These are phyloP conservation scores for Nebria salina DNA, from an alignment of 2,888 invertebrate species.

Conservation along the genomic window DNA sequence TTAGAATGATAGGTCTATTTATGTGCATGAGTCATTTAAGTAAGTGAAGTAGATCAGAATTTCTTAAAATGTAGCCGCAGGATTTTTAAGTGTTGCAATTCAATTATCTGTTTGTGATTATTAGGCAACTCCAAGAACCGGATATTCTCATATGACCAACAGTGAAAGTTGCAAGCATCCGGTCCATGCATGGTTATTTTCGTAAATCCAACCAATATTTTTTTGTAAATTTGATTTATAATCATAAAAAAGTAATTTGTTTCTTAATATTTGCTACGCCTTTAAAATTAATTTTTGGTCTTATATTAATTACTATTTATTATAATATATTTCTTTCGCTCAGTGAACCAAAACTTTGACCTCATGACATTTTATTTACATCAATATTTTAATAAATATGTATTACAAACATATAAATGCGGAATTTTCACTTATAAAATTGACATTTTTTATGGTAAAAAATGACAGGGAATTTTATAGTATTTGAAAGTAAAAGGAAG, in stretches of 20 bases:
- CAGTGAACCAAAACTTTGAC: not conserved
- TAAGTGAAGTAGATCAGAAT: not conserved
- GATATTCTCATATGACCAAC: not conserved
- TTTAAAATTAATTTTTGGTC: not conserved
- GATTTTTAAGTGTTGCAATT: not conserved
- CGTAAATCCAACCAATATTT: not conserved
- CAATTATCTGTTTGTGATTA: not conserved
- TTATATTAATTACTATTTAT: no score
- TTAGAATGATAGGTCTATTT: not conserved
- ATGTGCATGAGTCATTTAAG: not conserved
- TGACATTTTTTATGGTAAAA: not conserved
- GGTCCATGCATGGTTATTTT: not conserved
- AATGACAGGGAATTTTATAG: not conserved
- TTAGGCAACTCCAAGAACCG: not conserved
- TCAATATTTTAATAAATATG: not conserved
- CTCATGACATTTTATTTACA: no score
- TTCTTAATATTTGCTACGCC: not conserved
- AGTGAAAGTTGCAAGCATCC: not conserved
- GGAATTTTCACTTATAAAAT: not conserved
- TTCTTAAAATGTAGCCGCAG: not conserved
- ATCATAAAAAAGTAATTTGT: not conserved
- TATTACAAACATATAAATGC: not conserved
- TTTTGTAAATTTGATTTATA: not conserved
- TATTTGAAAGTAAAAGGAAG: constrained; percentile 1
- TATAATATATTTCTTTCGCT: not conserved